Percentiles rank a stretch among this genome's conserved stretches.
phyloP scores from a whole-genome alignment of 37 sponge, comb jelly and placozoan genomes.

The Bolinopsis microptera region DNA sequence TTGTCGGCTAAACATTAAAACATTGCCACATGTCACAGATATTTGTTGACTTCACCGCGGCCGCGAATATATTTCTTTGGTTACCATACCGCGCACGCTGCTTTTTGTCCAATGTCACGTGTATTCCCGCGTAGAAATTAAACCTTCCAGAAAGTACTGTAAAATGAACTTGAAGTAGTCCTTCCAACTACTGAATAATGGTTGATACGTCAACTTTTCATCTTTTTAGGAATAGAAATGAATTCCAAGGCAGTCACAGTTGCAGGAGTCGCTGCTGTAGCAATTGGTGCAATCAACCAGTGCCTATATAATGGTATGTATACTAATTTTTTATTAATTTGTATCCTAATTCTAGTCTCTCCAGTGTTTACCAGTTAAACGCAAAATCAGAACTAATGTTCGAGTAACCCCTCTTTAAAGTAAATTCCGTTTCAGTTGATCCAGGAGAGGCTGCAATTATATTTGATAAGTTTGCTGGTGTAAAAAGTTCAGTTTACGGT shows the following conservation, averaged over 20 bases:
- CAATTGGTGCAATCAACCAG: conserved; percentile 8
- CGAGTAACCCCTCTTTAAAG: too few species aligned
- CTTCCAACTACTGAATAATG: too few species aligned
- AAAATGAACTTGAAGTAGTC: background rate
- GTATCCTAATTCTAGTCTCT: too few species aligned
- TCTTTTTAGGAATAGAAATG: background rate
- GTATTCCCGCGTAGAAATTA: background rate
- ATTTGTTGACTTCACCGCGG: background rate
- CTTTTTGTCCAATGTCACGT: background rate
- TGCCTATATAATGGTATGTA: conserved; percentile 23
- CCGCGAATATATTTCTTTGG: background rate
- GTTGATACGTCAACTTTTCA: too few species aligned
- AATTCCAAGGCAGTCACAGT: background rate
- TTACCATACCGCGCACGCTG: background rate
- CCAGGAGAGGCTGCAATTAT: conserved; percentile 94
- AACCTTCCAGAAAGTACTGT: background rate
- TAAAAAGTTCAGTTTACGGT: conserved; percentile 76
- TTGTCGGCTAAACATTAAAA: too few species aligned
- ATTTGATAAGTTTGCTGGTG: conserved; percentile 88
- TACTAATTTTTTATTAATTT: too few species aligned
- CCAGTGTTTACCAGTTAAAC: too few species aligned
- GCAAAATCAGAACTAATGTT: too few species aligned
- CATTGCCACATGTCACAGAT: too few species aligned
- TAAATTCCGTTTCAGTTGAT: conserved; percentile 74
- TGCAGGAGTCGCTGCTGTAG: background rate